phyloP scores from a whole-genome alignment of 2,113 vertebrate species.

The Pteropus alecto region DNA sequence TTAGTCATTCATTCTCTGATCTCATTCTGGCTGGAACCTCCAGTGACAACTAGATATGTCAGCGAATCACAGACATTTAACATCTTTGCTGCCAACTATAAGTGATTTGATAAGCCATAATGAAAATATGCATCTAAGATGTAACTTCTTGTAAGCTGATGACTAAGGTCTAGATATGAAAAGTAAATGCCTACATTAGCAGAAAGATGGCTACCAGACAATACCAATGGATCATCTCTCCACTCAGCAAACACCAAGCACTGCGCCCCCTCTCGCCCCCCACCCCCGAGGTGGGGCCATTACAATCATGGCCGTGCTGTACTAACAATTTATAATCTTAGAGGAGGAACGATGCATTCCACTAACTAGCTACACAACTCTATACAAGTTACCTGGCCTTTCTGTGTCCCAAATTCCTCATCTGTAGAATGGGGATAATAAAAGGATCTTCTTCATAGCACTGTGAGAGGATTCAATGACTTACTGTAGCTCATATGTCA shows the following conservation, averaged over 20 bases:
- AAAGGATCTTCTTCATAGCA: not conserved
- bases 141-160: not conserved
- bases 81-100: not conserved
- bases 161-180: not conserved
- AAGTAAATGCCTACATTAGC: not conserved
- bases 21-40: not conserved
- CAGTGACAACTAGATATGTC: not conserved
- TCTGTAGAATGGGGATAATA: not conserved
- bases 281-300: not conserved
- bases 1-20: not conserved
- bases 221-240: not conserved
- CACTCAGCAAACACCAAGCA: not conserved
- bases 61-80: not conserved
- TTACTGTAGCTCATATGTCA: not conserved
- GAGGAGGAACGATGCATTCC: not conserved
- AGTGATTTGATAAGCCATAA: not conserved
- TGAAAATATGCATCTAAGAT: not conserved
- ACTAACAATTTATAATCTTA: not conserved
- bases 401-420: not conserved
- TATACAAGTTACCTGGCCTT: not conserved
- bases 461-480: not conserved
- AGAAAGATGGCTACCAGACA: not conserved
- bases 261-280: too few species aligned
- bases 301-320: rapidly evolving
- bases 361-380: too few species aligned